Conservation (phyloP, 2,797 vertebrate genomes). For the Mareca penelope region DNA sequence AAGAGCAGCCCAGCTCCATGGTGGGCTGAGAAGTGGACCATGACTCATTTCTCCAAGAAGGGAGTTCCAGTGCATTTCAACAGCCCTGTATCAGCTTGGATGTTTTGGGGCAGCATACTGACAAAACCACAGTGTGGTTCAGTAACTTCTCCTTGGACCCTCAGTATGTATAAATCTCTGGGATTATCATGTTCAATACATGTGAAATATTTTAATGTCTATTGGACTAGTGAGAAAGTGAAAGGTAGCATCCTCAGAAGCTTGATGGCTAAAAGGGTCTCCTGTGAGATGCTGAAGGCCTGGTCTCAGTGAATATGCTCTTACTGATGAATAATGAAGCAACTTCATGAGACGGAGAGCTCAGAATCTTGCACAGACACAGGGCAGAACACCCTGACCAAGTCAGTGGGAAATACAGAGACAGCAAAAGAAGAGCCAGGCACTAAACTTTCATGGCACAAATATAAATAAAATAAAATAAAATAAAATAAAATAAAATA, state of each 20-base stretch:
- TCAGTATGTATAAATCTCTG: background rate
- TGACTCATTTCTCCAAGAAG: background rate
- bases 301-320: background rate
- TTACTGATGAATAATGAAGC: background rate
- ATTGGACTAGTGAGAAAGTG: background rate
- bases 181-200: background rate
- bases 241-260: background rate
- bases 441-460: background rate
- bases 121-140: background rate
- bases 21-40: background rate
- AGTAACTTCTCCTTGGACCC: background rate
- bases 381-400: background rate
- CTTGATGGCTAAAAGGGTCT: background rate
- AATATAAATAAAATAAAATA: background rate
- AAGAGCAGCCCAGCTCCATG: background rate
- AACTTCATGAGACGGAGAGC: background rate
- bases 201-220: background rate
- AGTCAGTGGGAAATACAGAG: background rate
- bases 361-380: background rate
- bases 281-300: background rate
- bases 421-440: background rate
- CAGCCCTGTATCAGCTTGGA: background rate
- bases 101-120: background rate
- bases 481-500: background rate
- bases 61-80: background rate